phyloP scores from a whole-genome alignment of 2,888 invertebrate genomes.

The Pseudeuparius sepicola region DNA sequence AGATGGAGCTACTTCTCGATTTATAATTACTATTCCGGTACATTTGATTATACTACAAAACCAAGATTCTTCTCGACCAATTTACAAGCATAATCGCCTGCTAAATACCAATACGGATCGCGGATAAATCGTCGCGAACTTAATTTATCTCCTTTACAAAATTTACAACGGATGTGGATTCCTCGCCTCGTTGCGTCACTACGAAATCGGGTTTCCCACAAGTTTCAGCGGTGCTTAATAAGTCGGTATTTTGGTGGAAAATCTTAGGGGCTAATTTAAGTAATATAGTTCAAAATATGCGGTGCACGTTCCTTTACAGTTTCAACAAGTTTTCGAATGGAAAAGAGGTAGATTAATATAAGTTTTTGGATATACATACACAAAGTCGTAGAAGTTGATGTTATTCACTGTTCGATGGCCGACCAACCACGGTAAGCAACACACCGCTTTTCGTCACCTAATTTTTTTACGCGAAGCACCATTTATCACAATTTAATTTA shows the following conservation, averaged over 20 bases:
- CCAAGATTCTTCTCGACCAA: no score
- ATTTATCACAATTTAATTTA: no score
- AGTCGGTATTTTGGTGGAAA: constrained; percentile 28
- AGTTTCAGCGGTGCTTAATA: constrained; percentile 28
- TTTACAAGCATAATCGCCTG: constrained; percentile 8
- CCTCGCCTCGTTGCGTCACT: constrained; percentile 32
- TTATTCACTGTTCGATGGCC: constrained; percentile 61
- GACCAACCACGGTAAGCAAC: constrained; percentile 58
- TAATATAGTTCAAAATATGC: constrained; percentile 26
- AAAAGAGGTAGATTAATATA: constrained; percentile 31
- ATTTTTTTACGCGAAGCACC: no score
- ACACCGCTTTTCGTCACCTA: constrained; percentile 27
- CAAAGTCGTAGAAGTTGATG: constrained; percentile 45
- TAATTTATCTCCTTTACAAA: no score
- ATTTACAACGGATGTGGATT: constrained; percentile 17
- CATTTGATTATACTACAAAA: constrained; percentile 42
- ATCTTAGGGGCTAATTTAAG: constrained; percentile 23
- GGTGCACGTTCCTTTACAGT: constrained; percentile 24
- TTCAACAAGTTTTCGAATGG: constrained; percentile 28
- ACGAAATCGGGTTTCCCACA: constrained; percentile 32
- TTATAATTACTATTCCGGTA: constrained; percentile 30
- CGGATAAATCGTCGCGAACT: no score
- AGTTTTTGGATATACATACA: constrained; percentile 35
- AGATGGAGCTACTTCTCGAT: constrained; percentile 36
- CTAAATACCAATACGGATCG: no score